phyloP scores from a whole-genome alignment of 1,140 invertebrate species.

The Pseudachorutes palmiensis region DNA sequence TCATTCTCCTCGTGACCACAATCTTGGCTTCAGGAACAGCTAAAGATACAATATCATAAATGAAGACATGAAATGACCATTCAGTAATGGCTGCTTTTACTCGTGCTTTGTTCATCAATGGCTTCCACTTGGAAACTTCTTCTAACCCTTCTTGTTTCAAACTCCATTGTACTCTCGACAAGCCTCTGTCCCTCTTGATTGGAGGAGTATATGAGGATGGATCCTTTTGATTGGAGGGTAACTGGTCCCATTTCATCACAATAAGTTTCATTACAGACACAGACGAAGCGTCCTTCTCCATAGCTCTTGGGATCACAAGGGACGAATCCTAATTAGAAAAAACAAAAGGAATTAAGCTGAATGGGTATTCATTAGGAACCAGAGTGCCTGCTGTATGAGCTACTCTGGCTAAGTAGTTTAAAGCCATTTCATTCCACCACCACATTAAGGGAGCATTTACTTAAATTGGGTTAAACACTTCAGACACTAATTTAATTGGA shows the following conservation, averaged over 20 bases:
- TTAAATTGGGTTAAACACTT: too few species aligned
- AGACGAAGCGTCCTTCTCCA: constrained; percentile 26
- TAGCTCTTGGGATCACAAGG: constrained; percentile 15
- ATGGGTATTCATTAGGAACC: not conserved
- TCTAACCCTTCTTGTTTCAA: not conserved
- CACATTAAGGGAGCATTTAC: too few species aligned
- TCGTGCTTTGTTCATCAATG: too few species aligned
- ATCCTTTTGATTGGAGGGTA: constrained; percentile 4
- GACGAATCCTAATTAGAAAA: not conserved
- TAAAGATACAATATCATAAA: not conserved
- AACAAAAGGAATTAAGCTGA: not conserved
- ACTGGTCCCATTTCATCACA: constrained; percentile 20
- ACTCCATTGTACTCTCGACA: not conserved
- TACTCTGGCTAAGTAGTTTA: not conserved
- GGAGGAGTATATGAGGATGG: constrained; percentile 16
- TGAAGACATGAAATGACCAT: not conserved
- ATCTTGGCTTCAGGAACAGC: constrained; percentile 3
- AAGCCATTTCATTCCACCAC: too few species aligned
- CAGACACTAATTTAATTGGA: too few species aligned
- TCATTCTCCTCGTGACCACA: not conserved
- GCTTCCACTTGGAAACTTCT: too few species aligned
- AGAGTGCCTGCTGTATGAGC: not conserved
- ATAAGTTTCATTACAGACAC: constrained; percentile 26
- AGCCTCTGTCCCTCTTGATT: constrained; percentile 7
- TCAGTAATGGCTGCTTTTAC: too few species aligned